A percentile compares a stretch with the other conserved stretches of the same genome.
These are phyloP conservation scores for Drosophila mimetica DNA, from an alignment of 2,888 invertebrate genomes.

Conservation along the genomic window DNA sequence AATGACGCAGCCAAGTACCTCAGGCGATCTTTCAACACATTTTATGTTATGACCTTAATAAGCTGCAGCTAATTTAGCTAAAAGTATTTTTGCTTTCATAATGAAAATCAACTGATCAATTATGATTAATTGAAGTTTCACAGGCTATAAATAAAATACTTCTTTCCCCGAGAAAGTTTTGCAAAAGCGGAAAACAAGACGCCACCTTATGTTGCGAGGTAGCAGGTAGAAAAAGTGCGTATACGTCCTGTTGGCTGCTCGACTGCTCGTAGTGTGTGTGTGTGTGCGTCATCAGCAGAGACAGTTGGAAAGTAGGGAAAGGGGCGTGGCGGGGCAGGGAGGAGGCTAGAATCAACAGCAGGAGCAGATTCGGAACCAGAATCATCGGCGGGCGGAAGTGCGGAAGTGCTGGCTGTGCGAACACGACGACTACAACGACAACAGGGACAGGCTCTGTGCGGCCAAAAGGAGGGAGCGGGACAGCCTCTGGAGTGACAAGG, in stretches of 20 bases:
- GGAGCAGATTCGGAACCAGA: slow-evolving; percentile 45
- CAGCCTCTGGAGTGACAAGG: slow-evolving; percentile 6
- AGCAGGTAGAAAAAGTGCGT: slow-evolving; percentile 66
- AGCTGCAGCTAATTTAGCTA: neutral
- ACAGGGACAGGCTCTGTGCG: slow-evolving; percentile 26
- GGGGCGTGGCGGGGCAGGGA: neutral
- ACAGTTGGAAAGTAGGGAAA: neutral
- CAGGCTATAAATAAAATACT: slow-evolving; percentile 6
- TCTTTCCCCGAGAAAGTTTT: neutral
- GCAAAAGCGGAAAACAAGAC: neutral
- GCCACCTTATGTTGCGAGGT: neutral
- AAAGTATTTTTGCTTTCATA: neutral
- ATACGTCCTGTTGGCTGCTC: slow-evolving; percentile 58
- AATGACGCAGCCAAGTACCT: neutral
- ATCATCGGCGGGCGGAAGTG: slow-evolving; percentile 49
- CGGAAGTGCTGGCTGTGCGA: slow-evolving; percentile 74
- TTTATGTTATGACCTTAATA: neutral
- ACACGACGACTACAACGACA: slow-evolving; percentile 54
- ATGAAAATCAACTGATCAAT: slow-evolving; percentile 17
- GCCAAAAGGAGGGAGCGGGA: slow-evolving; percentile 17
- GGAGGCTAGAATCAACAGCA: slow-evolving; percentile 35
- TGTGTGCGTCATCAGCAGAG: slow-evolving; percentile 39
- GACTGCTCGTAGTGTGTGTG: slow-evolving; percentile 19
- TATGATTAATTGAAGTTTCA: slow-evolving; percentile 16
- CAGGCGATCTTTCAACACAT: neutral